These are phyloP conservation scores for Lanius collurio DNA, from an alignment of 2,113 vertebrate genomes.

Conservation along the genomic window DNA sequence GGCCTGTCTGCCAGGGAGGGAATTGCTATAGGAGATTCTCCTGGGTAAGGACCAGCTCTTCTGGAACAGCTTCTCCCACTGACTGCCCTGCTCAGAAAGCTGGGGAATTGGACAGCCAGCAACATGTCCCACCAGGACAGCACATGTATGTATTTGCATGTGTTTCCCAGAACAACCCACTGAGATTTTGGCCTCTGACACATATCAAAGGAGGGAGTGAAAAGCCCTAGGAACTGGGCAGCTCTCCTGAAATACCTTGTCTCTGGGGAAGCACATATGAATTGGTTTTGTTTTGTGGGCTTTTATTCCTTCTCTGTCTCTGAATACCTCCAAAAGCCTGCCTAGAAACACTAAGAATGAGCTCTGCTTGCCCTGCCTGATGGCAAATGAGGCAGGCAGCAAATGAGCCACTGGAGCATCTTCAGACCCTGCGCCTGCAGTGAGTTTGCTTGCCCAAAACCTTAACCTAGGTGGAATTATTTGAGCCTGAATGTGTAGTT, in stretches of 20 bases:
- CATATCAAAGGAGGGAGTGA: neutral
- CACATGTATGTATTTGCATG: neutral
- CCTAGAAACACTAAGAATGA: slow-evolving; percentile 39
- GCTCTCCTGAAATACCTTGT: neutral
- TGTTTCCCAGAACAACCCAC: neutral
- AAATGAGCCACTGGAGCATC: slow-evolving; percentile 1
- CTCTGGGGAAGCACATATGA: neutral
- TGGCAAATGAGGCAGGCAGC: neutral
- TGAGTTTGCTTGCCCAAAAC: neutral
- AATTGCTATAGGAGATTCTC: slow-evolving; percentile 34
- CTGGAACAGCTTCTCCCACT: slow-evolving; percentile 14
- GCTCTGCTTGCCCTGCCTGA: neutral
- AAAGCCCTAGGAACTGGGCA: neutral
- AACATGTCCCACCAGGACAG: neutral
- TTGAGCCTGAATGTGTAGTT: neutral
- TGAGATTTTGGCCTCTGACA: neutral
- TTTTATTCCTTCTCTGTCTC: neutral
- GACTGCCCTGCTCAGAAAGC: neutral
- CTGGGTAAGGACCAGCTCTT: slow-evolving; percentile 20
- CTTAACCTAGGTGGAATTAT: neutral
- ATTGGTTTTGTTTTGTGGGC: neutral
- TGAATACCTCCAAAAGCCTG: slow-evolving; percentile 44
- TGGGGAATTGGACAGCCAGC: neutral
- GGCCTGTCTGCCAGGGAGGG: slow-evolving; percentile 33
- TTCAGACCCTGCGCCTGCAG: neutral